These are phyloP conservation scores for Lasioglossum marginatum DNA, from an alignment of 2,888 invertebrate genomes.

Conservation along the genomic window DNA sequence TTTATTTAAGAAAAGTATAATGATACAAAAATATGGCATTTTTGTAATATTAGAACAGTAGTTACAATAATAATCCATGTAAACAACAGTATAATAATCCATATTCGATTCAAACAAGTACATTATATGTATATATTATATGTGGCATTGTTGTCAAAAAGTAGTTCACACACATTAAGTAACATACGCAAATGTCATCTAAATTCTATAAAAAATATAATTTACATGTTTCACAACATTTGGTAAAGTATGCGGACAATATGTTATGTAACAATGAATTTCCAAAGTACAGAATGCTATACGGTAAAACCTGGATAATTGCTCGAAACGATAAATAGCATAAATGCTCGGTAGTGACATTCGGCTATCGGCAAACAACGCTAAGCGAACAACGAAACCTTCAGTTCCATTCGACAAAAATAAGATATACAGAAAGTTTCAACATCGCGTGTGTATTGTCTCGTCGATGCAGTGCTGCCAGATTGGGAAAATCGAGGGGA, in stretches of 20 bases:
- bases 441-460: background rate
- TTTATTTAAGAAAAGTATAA: constrained; percentile 64
- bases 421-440: background rate
- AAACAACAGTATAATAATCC: constrained; percentile 42
- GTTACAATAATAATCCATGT: constrained; percentile 25
- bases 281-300: background rate
- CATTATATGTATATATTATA: background rate
- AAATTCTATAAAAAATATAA: constrained; percentile 84
- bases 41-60: constrained; percentile 36
- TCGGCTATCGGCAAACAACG: background rate
- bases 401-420: background rate
- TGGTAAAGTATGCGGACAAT: background rate
- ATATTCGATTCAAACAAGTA: constrained; percentile 42
- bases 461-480: background rate
- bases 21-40: constrained; percentile 65
- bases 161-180: constrained; percentile 8
- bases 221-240: background rate
- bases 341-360: background rate
- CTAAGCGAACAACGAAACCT: background rate
- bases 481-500: too few species aligned
- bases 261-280: constrained; percentile 10
- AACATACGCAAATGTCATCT: constrained; percentile 68
- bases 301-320: background rate
- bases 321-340: background rate
- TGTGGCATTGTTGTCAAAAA: constrained; percentile 11